Conservation (phyloP, 2,888 invertebrate genomes). For the Monochamus alternatus region DNA sequence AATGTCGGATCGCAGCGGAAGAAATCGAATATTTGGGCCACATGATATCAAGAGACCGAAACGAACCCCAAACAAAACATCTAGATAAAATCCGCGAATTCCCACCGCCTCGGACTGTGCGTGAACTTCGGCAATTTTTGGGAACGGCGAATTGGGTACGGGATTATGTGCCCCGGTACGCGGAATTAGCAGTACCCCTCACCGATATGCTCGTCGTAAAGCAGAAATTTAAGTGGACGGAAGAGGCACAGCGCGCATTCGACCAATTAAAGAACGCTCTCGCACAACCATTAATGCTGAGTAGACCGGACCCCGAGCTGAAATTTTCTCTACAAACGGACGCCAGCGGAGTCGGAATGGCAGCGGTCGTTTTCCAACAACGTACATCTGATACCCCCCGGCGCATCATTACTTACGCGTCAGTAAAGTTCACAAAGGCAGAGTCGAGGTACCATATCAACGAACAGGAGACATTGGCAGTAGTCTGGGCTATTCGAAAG, state of each 20-base stretch:
- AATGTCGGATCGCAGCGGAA: conserved; percentile 44
- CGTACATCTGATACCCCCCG: conserved; percentile 8
- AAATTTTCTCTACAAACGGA: conserved; percentile 54
- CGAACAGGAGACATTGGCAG: conserved; percentile 55
- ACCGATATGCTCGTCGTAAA: conserved; percentile 42
- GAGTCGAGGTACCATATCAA: conserved; percentile 53
- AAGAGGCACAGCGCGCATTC: conserved; percentile 40
- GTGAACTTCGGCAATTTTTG: conserved; percentile 50
- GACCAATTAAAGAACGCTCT: conserved; percentile 41
- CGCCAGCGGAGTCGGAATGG: conserved; percentile 51
- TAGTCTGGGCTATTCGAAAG: conserved; percentile 54
- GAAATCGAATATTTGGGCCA: conserved; percentile 45
- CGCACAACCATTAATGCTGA: conserved; percentile 42
- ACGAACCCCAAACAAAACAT: conserved; percentile 39
- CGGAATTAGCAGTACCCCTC: conserved; percentile 47
- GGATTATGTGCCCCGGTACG: neutral
- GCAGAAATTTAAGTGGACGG: conserved; percentile 45
- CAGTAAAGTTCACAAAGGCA: conserved; percentile 40
- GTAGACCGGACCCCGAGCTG: conserved; percentile 45
- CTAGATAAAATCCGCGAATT: too few species aligned
- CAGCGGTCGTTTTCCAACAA: conserved; percentile 54
- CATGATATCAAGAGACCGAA: conserved; percentile 38
- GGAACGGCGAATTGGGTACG: conserved; percentile 45
- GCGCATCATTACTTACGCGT: conserved; percentile 50
- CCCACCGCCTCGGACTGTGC: conserved; percentile 37